A percentile compares a stretch with the other conserved stretches of the same genome.
These are phyloP conservation scores for Cenopis cana DNA, from an alignment of 2,888 invertebrate genomes.

Conservation along the genomic window DNA sequence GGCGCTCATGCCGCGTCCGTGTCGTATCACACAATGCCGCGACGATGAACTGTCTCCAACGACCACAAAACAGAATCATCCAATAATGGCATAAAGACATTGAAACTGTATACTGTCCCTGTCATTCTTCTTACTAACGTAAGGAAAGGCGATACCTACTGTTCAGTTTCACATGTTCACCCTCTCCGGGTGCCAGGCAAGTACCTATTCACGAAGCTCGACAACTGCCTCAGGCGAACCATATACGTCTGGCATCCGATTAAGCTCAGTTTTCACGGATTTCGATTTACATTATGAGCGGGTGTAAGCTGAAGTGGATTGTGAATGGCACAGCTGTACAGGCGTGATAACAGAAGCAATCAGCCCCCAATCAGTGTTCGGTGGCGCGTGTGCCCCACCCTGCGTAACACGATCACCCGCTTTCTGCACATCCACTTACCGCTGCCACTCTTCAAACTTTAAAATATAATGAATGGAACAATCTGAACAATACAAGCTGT, in stretches of 20 bases:
- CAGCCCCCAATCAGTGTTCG: conserved; percentile 66
- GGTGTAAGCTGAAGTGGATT: neutral
- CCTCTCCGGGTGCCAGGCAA: neutral
- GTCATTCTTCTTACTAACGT: neutral
- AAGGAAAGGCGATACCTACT: conserved; percentile 11
- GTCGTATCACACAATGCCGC: conserved; percentile 23
- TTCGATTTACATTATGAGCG: neutral
- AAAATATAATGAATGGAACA: neutral
- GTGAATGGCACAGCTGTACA: conserved; percentile 38
- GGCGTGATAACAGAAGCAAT: conserved; percentile 61
- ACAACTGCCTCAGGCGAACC: neutral
- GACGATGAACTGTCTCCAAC: neutral
- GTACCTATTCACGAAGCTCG: neutral
- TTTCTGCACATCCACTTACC: conserved; percentile 19
- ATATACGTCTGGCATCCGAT: neutral
- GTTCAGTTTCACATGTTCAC: neutral
- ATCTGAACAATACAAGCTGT: neutral
- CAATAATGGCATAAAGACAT: neutral
- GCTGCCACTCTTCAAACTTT: conserved; percentile 23
- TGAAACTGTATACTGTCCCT: conserved; percentile 11
- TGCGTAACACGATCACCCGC: conserved; percentile 42
- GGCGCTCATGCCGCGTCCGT: conserved; percentile 37
- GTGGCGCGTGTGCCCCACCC: conserved; percentile 60
- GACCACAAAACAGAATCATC: too few relatives aligned
- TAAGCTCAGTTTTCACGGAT: neutral